phyloP scores from a whole-genome alignment of 2,888 invertebrate species.

The Apotomis capreana region DNA sequence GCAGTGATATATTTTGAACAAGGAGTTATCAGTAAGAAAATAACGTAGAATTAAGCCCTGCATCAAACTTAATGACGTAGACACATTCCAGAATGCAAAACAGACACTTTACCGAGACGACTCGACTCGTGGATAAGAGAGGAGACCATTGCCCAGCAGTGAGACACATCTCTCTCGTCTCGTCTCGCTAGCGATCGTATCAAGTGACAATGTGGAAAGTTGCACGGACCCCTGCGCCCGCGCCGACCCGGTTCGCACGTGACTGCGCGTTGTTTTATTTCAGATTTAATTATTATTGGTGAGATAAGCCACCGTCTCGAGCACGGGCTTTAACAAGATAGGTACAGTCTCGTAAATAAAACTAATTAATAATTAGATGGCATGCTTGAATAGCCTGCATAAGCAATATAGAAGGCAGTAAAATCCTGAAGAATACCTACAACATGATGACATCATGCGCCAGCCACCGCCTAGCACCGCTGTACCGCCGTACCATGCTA shows the following conservation, averaged over 20 bases:
- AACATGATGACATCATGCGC: conserved; percentile 10
- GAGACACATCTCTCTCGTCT: not conserved
- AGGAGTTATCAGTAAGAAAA: too few relatives aligned
- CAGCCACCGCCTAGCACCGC: conserved; percentile 20
- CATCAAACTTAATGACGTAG: too few relatives aligned
- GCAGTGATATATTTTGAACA: too few relatives aligned
- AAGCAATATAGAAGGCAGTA: not conserved
- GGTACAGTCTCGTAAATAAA: not conserved
- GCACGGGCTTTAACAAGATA: not conserved
- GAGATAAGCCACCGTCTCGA: conserved; percentile 22
- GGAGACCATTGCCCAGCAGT: too few relatives aligned
- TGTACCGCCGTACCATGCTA: not conserved
- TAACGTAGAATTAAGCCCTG: too few relatives aligned
- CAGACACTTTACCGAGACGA: too few relatives aligned
- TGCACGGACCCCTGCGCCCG: not conserved
- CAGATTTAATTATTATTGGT: conserved; percentile 12
- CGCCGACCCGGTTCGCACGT: conserved; percentile 14
- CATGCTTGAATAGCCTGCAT: conserved; percentile 4
- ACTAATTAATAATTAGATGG: not conserved
- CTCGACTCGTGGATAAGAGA: too few relatives aligned
- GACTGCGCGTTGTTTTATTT: conserved; percentile 13
- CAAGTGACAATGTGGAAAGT: conserved; percentile 18
- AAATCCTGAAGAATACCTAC: not conserved
- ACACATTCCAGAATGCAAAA: too few relatives aligned
- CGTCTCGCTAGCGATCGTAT: not conserved